Base-by-base conservation (phyloP, 1,140 invertebrate genomes). In the Drosophila sproati region DNA sequence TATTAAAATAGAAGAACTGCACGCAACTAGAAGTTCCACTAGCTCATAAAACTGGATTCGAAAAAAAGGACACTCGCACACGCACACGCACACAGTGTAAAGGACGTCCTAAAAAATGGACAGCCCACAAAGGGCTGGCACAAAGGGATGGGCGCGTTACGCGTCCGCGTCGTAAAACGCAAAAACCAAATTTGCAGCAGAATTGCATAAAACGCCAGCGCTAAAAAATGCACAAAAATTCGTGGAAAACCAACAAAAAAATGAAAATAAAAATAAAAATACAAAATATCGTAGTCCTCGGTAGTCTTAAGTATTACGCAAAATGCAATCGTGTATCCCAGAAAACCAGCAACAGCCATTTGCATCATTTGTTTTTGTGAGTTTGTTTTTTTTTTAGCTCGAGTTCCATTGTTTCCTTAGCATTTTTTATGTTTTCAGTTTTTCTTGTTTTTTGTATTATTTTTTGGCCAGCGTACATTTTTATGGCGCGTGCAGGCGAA, bases 11-110 rank as follows among this genome's bases (percentile, higher is more conserved):
- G 2, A 20, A 50, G 7, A 50, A 34, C 77, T 85, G 80, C 80
- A 91, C 87, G 77, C 86, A 91, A 91, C 87, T 90, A 82, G 86
- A 91, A 85, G 86, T 80, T 80, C 47, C 76, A 80, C 45, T 73
- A 48, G 45, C 61, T 72, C 69, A 77, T 68, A 45, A 63, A 47
- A 45, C 52, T 7, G 52, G 35, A 43, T 43, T 12, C 39, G 54
- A 43, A 74, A 77, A 67, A 59, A 51, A 57, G 48, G 37, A 41
- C 29, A 34, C 43, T 34, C 12, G 12, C 20, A 59, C 32, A 68
- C 55, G 64, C 68, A 75, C 20, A 20, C 20, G 64, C 68, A 75
- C 20, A 20, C 20, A 20, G 20, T 20, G 20, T 20, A 67, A 70
- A 59, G 41, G 35, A 5, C 64, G 56, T 51, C 41, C 59, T 64